phyloP scores from a whole-genome alignment of 2,888 invertebrate species.

The Brachynemurus nebulosus region DNA sequence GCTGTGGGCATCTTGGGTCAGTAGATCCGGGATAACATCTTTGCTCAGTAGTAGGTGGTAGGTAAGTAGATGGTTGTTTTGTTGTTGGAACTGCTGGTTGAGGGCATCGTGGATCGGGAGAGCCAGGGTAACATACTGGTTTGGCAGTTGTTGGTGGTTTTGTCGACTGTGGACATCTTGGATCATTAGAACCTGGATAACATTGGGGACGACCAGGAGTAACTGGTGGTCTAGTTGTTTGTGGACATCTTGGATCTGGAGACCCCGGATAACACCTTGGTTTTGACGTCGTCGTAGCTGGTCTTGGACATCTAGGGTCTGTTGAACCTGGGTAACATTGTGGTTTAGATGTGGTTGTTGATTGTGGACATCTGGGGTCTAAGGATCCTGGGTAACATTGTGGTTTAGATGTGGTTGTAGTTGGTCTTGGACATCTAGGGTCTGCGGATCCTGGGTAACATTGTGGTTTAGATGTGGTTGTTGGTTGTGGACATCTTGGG shows the following conservation, averaged over 20 bases:
- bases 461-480: constrained; percentile 17
- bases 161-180: constrained; percentile 24
- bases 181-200: constrained; percentile 25
- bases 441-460: constrained; percentile 25
- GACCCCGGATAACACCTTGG: constrained; percentile 26
- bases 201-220: constrained; percentile 19
- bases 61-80: constrained; percentile 15
- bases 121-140: constrained; percentile 23
- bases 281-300: constrained; percentile 21
- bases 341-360: constrained; percentile 19
- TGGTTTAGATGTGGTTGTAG: constrained; percentile 20
- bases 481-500: constrained; percentile 25
- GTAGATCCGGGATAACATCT: constrained; percentile 27
- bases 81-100: constrained; percentile 24
- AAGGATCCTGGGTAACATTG: constrained; percentile 29
- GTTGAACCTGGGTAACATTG: constrained; percentile 30
- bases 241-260: constrained; percentile 29
- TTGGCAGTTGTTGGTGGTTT: constrained; percentile 17
- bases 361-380: constrained; percentile 25
- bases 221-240: constrained; percentile 14
- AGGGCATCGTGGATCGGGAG: constrained; percentile 22
- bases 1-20: constrained; percentile 27
- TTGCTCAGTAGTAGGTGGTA: constrained; percentile 20
- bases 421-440: constrained; percentile 24
- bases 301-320: constrained; percentile 20